These are phyloP conservation scores for Oxystoma pomonae DNA, from an alignment of 2,888 invertebrate genomes.

Conservation along the genomic window DNA sequence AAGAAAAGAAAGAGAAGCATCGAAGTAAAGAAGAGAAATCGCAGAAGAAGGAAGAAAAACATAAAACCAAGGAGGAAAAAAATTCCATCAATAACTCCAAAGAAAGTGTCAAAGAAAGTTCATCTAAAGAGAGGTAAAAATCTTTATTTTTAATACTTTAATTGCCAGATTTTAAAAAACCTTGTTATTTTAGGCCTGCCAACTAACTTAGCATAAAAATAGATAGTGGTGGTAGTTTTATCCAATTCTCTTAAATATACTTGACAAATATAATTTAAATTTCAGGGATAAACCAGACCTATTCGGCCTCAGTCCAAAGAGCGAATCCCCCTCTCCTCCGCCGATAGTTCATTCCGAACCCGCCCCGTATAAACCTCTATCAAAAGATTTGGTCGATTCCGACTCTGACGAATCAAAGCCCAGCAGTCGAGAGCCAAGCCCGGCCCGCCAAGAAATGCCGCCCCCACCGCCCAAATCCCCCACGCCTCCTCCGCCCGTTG, in stretches of 20 bases:
- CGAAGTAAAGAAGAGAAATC: constrained; percentile 46
- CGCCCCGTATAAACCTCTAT: constrained; percentile 22
- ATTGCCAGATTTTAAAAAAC: background rate
- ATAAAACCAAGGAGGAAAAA: constrained; percentile 57
- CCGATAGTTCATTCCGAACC: constrained; percentile 15
- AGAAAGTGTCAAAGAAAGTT: constrained; percentile 30
- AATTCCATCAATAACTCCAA: constrained; percentile 37
- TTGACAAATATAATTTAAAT: no score
- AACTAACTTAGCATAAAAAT: no score
- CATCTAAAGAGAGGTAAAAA: constrained; percentile 18
- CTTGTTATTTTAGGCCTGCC: background rate
- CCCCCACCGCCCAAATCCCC: constrained; percentile 24
- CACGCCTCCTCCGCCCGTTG: constrained; percentile 20
- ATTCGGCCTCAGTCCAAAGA: constrained; percentile 30
- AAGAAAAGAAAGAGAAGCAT: constrained; percentile 40
- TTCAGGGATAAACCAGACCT: constrained; percentile 32
- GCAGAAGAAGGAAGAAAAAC: constrained; percentile 54
- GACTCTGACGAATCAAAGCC: constrained; percentile 41
- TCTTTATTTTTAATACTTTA: background rate
- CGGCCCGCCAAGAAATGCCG: constrained; percentile 21
- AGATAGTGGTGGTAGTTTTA: no score
- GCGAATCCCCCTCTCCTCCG: constrained; percentile 26
- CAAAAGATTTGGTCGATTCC: constrained; percentile 28
- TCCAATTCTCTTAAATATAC: no score
- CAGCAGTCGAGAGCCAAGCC: constrained; percentile 37